Percentiles rank a stretch among this genome's conserved stretches.
Evolutionary conservation across 2,113 vertebrate species (phyloP).

Genomic region (Hypocryptadius cinnamomeus): DNA sequence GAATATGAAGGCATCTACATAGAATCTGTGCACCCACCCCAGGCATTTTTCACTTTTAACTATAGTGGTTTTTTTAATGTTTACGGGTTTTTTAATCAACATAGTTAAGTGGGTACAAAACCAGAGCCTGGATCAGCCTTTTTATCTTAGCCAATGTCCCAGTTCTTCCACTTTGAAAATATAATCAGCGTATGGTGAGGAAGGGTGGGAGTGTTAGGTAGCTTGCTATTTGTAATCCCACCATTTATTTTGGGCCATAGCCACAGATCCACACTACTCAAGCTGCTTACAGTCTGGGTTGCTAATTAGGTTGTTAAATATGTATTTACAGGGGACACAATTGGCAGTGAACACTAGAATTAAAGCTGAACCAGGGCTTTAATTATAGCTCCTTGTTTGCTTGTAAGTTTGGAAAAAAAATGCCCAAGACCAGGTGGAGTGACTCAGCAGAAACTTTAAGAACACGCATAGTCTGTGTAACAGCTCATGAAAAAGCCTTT

Average conservation of each 20-base stretch:
- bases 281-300: conserved; percentile 53
- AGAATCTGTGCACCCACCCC: neutral
- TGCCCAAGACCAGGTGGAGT: conserved; percentile 45
- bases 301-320: conserved; percentile 61
- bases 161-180: conserved; percentile 38
- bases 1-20: neutral
- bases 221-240: conserved; percentile 52
- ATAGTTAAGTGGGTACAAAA: neutral
- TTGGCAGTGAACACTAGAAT: conserved; percentile 56
- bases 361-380: conserved; percentile 48
- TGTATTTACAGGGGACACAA: conserved; percentile 54
- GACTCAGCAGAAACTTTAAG: conserved; percentile 55
- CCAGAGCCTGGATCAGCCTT: neutral
- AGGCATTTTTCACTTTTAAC: neutral
- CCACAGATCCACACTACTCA: conserved; percentile 53
- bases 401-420: conserved; percentile 41
- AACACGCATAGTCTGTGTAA: neutral
- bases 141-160: neutral
- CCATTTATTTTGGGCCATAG: conserved; percentile 55
- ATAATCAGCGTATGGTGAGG: conserved; percentile 5
- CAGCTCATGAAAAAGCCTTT: neutral
- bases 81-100: neutral
- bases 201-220: conserved; percentile 48
- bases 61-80: neutral
- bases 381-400: conserved; percentile 60